phyloP scores from a whole-genome alignment of 2,797 vertebrate species.

The Linurgus olivaceus region DNA sequence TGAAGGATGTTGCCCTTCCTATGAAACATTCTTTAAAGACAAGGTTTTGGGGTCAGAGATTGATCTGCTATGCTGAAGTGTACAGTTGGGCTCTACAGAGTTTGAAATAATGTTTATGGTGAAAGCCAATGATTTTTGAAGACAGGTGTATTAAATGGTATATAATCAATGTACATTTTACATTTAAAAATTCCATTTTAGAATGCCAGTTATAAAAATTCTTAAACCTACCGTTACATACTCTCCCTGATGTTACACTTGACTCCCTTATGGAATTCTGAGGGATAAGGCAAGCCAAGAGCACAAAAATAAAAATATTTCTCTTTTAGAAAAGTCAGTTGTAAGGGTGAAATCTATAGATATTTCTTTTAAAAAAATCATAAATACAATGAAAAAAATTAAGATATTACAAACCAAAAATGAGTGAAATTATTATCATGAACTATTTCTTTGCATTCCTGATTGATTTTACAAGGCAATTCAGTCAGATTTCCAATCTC shows the following conservation, averaged over 20 bases:
- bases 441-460: neutral
- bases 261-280: neutral
- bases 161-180: neutral
- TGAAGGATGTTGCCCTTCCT: neutral
- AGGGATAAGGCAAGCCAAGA: neutral
- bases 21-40: neutral
- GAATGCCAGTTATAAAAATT: neutral
- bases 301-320: neutral
- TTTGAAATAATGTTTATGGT: neutral
- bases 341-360: neutral
- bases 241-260: neutral
- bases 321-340: neutral
- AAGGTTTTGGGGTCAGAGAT: neutral
- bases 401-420: neutral
- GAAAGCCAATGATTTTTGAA: neutral
- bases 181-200: neutral
- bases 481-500: neutral
- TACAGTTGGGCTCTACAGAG: neutral
- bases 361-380: neutral
- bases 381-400: neutral
- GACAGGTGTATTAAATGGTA: accelerated
- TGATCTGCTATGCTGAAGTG: neutral
- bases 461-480: neutral
- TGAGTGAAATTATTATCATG: neutral
- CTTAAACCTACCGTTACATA: neutral